Base-by-base conservation (phyloP, 1,140 invertebrate genomes). In the Pseudomyrmex pallidus region DNA sequence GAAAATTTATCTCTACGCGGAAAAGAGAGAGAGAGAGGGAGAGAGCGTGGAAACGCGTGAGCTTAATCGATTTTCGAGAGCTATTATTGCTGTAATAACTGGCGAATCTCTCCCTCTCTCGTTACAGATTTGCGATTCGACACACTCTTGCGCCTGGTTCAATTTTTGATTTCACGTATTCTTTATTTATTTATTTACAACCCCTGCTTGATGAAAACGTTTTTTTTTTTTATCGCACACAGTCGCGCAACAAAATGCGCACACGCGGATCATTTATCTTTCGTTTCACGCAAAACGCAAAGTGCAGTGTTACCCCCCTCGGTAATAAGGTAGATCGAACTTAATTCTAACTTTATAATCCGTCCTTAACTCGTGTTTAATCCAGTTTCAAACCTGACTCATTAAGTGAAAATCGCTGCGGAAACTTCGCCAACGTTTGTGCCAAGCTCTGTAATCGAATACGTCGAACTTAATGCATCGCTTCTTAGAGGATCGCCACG, bases 341-440 rank as follows among this genome's bases (percentile, higher is more conserved):
- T 56, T 80, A 80, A 80, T 80, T 80, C 76, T 80, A 80, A 80
- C 76, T 80, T 80, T 80, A 80, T 72, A 80, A 80, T 80, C 76
- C 66, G 20, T 61, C 20, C 66, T 80, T 80, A 80, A 80, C 76
- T 80, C 76, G 66, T 80, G 76, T 80, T 80, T 80, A 80, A 80
- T 80, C 76, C 76, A 80, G 76, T 80, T 80, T 80, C 76, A 72
- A 72, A 80, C 54, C 76, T 70, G 76, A 80, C 76, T 80, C 67
- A 80, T 80, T 80, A 80, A 72, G 76, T 80, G 66, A 80, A 80
- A 80, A 80, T 80, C 76, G 76, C 54, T 59, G 76, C 54, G 54
- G 76, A 72, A 80, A 72, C 76, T 80, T 80, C 44, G 20, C 35
- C 76, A 48, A 80, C 76, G 64, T 20, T 68, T 54, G 48, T 20